A percentile compares a stretch with the other conserved stretches of the same genome.
phyloP scores from a whole-genome alignment of 2,113 vertebrate species.

The Plectropomus leopardus region DNA sequence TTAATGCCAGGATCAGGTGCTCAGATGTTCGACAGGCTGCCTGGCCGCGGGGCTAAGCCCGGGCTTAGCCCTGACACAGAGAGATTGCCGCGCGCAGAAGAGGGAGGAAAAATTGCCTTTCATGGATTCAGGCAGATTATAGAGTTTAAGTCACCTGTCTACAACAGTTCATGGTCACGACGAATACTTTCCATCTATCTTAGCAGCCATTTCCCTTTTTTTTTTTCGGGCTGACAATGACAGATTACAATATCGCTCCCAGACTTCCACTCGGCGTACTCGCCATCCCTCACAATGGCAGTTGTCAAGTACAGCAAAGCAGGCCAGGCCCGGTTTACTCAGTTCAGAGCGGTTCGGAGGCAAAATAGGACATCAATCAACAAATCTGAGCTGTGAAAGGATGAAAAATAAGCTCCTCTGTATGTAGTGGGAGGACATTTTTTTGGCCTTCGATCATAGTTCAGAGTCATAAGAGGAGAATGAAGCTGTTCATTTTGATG shows the following conservation, averaged over 20 bases:
- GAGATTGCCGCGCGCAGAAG: conserved; percentile 47
- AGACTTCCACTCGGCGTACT: conserved; percentile 52
- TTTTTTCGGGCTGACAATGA: conserved; percentile 68
- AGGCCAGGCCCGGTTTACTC: conserved; percentile 36
- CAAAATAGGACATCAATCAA: conserved; percentile 62
- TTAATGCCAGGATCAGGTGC: conserved; percentile 67
- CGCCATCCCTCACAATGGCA: conserved; percentile 71
- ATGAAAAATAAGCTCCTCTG: background rate
- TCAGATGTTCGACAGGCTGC: conserved; percentile 68
- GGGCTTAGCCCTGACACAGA: conserved; percentile 69
- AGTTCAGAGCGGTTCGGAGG: conserved; percentile 36
- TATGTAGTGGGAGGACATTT: background rate
- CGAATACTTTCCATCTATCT: conserved; percentile 78
- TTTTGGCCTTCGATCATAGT: background rate
- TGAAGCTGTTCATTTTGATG: background rate
- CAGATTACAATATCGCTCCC: conserved; percentile 72
- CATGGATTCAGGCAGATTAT: conserved; percentile 74
- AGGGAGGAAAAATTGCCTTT: conserved; percentile 71
- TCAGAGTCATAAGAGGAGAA: background rate
- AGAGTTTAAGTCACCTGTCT: conserved; percentile 82
- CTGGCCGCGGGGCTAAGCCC: conserved; percentile 68
- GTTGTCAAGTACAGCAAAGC: conserved; percentile 72
- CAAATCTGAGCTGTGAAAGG: background rate
- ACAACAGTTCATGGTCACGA: conserved; percentile 78
- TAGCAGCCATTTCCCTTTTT: conserved; percentile 68